Evolutionary conservation across 2,113 vertebrate genomes (phyloP), one percentile per base, ranked within the genome.

Genomic region (Maccullochella peelii): DNA sequence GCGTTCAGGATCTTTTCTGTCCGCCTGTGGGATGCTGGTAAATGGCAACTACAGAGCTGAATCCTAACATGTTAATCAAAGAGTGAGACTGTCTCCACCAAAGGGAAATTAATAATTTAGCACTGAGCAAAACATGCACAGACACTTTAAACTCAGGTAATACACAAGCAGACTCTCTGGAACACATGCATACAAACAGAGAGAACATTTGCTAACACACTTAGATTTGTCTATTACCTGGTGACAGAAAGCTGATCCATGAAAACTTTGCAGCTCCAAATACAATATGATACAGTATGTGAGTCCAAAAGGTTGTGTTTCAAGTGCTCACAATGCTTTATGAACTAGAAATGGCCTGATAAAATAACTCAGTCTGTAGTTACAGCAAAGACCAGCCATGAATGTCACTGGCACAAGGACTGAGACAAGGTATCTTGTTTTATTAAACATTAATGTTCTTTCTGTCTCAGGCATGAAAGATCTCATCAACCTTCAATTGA

Each of bases 401-500:
- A 80, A 72, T 77, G 58, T 76, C 54, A 59, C 42, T 57, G 66
- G 7, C 49, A 42, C 30, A 5, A 75, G 25, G 57, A 40, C 65
- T 27, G 6, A 8, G 55, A 69, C 50, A 49, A 27, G 52, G 62
- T 80, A 50, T 75, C 67, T 36, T 52, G 65, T 86, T 82, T 88
- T 80, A 92, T 87, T 86, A 85, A 87, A 85, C 42, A 89, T 80
- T 77, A 86, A 79, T 85, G 65, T 75, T 16, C 79, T 83, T 72
- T 84, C 76, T 67, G 63, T 73, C 36, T 79, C 42, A 14, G 83
- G 33, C 81, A 77, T 84, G 68, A 90, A 75, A 87, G 27, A 84
- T 63, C 83, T 89, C 83, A 84, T 93, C 75, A 88, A 88, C 85
- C 86, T 86, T 85, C 77, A 80, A 89, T 93, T 93, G 92, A 93